These are phyloP conservation scores for Chamaetylas fuelleborni DNA, from an alignment of 2,113 vertebrate species.

Conservation along the genomic window DNA sequence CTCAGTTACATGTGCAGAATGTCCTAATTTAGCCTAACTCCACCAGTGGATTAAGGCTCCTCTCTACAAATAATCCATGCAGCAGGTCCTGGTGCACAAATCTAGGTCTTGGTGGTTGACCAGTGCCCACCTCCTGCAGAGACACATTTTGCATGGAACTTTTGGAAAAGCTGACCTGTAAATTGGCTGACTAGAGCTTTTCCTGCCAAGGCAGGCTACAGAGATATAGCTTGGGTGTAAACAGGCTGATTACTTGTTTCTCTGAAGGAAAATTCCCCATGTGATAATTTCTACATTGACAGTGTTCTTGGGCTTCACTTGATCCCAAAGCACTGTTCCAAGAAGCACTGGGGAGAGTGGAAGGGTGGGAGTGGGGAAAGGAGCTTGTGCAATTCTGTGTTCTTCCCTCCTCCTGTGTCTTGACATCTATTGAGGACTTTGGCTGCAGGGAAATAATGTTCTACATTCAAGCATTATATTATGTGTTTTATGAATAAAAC, in stretches of 20 bases:
- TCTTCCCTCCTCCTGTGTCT: background rate
- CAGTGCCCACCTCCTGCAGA: background rate
- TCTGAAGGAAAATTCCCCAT: background rate
- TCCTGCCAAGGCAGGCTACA: background rate
- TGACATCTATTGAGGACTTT: background rate
- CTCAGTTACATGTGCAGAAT: background rate
- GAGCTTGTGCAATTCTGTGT: background rate
- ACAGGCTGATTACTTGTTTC: background rate
- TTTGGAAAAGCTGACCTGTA: background rate
- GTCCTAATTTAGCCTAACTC: background rate
- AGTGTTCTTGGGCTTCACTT: background rate
- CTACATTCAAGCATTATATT: background rate
- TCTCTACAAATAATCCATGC: background rate
- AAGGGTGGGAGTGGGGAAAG: fast-evolving
- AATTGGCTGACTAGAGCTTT: background rate
- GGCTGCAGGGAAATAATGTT: background rate
- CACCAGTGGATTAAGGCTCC: background rate
- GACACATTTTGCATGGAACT: background rate
- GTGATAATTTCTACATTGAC: background rate
- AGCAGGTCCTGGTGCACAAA: background rate
- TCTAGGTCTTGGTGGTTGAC: background rate
- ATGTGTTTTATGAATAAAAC: background rate
- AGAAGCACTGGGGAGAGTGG: background rate
- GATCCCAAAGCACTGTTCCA: background rate
- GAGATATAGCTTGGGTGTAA: background rate